Evolutionary conservation across 2,113 vertebrate species (phyloP).

Genomic region (Tenrec ecaudatus): DNA sequence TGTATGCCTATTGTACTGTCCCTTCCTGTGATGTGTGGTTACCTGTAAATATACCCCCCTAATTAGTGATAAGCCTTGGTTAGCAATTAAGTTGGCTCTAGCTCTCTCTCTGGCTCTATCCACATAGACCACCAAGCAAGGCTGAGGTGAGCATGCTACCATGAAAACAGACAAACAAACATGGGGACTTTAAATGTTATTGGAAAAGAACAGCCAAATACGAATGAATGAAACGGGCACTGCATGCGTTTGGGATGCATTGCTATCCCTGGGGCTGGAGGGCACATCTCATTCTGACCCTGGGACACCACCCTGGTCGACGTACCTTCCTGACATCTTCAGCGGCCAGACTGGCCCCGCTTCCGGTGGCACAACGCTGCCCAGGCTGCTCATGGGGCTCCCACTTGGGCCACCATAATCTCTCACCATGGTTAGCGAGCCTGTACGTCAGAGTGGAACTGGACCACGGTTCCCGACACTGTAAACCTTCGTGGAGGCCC

Average conservation of each 20-base stretch:
- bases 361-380: too few relatives aligned
- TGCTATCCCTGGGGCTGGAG: background rate
- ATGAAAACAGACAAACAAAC: too few relatives aligned
- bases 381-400: too few relatives aligned
- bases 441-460: background rate
- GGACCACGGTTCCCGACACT: background rate
- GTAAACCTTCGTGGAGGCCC: background rate
- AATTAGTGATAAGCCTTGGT: too few relatives aligned
- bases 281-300: background rate
- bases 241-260: background rate
- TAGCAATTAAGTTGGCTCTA: too few relatives aligned
- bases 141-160: too few relatives aligned
- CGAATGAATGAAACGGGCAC: background rate
- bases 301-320: background rate
- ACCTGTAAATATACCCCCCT: too few relatives aligned
- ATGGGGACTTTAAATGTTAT: background rate
- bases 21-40: too few relatives aligned
- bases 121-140: too few relatives aligned
- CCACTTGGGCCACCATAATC: background rate
- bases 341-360: background rate
- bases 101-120: too few relatives aligned
- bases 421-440: background rate
- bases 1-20: too few relatives aligned
- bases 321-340: background rate
- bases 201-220: background rate